Evolutionary conservation across 2,113 vertebrate genomes (phyloP).

Genomic region (Phycodurus eques): DNA sequence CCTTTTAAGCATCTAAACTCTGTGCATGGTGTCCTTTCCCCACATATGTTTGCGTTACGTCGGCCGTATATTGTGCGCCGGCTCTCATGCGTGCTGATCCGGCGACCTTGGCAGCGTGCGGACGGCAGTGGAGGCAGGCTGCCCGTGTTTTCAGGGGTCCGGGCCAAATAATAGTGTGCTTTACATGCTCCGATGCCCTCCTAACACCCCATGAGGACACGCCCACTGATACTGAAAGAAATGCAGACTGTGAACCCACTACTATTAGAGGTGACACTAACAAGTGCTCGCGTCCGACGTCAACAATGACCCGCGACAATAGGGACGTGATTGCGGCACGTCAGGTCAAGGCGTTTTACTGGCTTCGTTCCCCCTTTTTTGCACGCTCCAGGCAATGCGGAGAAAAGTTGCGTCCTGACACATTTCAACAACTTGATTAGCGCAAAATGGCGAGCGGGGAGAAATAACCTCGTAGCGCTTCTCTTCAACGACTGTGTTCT

Average conservation of each 20-base stretch:
- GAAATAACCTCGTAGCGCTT: constrained; percentile 24
- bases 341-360: constrained; percentile 32
- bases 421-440: constrained; percentile 53
- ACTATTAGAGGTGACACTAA: constrained; percentile 56
- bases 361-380: constrained; percentile 33
- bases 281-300: constrained; percentile 45
- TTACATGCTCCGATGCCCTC: constrained; percentile 55
- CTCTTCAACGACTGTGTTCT: background rate
- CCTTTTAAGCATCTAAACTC: background rate
- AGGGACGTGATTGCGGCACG: constrained; percentile 50
- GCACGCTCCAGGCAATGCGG: constrained; percentile 53
- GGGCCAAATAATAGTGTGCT: constrained; percentile 46
- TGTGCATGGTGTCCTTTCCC: constrained; percentile 14
- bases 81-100: constrained; percentile 67
- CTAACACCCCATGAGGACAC: constrained; percentile 55
- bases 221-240: constrained; percentile 58
- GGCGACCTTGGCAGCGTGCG: constrained; percentile 58
- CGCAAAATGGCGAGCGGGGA: constrained; percentile 40
- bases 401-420: constrained; percentile 54
- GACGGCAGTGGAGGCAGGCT: constrained; percentile 32
- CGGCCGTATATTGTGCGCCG: constrained; percentile 44
- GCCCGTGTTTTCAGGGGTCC: constrained; percentile 7
- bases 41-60: constrained; percentile 39
- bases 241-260: constrained; percentile 42
- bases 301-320: constrained; percentile 41